Base-by-base conservation (phyloP, 2,888 invertebrate species). In the Cheilosia urbana region DNA sequence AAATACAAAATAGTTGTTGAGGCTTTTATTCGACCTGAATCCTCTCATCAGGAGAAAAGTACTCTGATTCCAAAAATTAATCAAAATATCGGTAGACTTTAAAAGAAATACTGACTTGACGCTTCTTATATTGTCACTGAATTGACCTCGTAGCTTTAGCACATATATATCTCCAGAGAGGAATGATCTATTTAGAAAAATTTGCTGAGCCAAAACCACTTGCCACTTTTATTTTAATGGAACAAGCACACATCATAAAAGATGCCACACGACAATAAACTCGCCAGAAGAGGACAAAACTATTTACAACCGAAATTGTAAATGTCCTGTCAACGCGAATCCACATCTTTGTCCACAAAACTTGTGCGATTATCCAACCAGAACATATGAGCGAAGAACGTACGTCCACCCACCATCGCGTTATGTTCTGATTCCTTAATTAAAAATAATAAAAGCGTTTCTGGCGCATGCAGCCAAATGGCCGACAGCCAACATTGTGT, bases 401-500 rank as follows among this genome's bases (percentile, higher is more conserved):
- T 45, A 9, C 2, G 34, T 1, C 49, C 42, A 57, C 53, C 69
- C 66, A 49, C 11, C 40, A 2, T 51, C 27, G 4, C 15, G 15
- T 24, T 37, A 19, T 62, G 42, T 79, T 17, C 47, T 40, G 57
- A 60, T 53, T 79, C 58, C 53, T 84, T 75, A 84, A 84, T 80
- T 84, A 80, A 71, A 71, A 75, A 60, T 40, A 68, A 68, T 73
- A 76, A 76, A 84, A 47, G 19, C 55, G 21, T 65, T 75, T 34
- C n/a, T 45, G 30, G 9, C 53, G 15, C 21, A 75, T 47, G 27
- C 58, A 60, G 80, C 80, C 80, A 84, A 80, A 80, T 84, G 75
- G 80, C 65, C 65, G 40, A 53, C 63, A 55, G 78, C 69, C 78
- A 82, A 78, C 53, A 65, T 21, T 84, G 47, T 60, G 80, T 55